Evolutionary conservation across 1,140 invertebrate species (phyloP), one percentile per base, ranked within the genome.

Genomic region (Drosophila obscura): DNA sequence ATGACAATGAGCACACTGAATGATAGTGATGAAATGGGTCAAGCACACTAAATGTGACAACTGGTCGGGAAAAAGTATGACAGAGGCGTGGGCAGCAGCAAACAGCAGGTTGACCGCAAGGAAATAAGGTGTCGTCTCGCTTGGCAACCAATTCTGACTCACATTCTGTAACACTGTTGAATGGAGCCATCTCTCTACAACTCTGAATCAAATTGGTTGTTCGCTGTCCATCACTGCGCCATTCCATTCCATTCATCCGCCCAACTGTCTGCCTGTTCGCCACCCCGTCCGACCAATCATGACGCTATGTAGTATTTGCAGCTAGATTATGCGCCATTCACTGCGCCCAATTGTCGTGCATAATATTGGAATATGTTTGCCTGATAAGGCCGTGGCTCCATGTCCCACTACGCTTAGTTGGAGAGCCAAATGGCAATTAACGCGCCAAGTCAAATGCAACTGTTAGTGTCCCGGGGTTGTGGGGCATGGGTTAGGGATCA

Each of bases 41-140:
- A 85, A 68, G 74, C 82, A 78, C 69, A 78, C 82, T 61, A 87
- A 87, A 87, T 78, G 74, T 82, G 81, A 85, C 81, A 87, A 87
- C 68, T 76, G 73, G 16, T 31, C 41, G 48, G 44, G 50, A 24
- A 64, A 85, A 73, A 19, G 65, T 52, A 48, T 49, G 77, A 55
- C 48, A 13, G 13, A 24, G 19, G 52, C 22, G 52, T 68, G 64
- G 45, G 67, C 51, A 68, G 45, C 8, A 50, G 3, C 8, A 9
- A 8, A 0, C 8, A 9, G 31, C 31, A 31, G 15, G 8, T 41
- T 31, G 16, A 53, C 45, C 50, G 26, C 50, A 53, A 24, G n/a
- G 4, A 1, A 39, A 13, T 39, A 13, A 39, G 11, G 35, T 39
- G 35, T 22, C 28, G 15, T 28, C 26, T 6, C 26, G 5, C 5